Evolutionary conservation across 2,888 invertebrate species (phyloP).

Genomic region (Thecophora atra): DNA sequence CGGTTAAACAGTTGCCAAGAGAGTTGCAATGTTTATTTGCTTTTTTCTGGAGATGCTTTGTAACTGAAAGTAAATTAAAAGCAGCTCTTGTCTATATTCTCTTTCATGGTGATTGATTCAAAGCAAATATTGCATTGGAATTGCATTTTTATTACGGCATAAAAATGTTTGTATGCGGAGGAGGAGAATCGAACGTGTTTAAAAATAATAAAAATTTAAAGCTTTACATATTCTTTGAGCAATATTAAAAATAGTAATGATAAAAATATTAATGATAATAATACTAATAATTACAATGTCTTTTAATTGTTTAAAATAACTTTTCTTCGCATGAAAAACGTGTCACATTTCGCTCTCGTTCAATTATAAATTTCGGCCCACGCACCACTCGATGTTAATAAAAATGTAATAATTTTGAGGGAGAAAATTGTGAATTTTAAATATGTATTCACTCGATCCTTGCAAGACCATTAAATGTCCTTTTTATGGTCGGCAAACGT

Average conservation of each 20-base stretch:
- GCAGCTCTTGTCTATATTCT: no score
- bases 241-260: no score
- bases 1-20: no score
- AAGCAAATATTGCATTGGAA: not conserved
- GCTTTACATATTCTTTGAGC: no score
- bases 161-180: not conserved
- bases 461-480: not conserved
- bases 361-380: constrained; percentile 25
- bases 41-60: not conserved
- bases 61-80: constrained; percentile 1
- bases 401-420: constrained; percentile 24
- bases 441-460: no score
- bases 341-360: constrained; percentile 4
- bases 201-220: no score
- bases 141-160: not conserved
- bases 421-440: constrained; percentile 29
- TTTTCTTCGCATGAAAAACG: not conserved
- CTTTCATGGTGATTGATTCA: no score
- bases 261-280: no score
- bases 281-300: no score
- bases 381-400: constrained; percentile 23
- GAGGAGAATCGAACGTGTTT: no score
- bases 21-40: not conserved
- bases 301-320: no score
- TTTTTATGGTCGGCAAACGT: not conserved